These are phyloP conservation scores for Entelurus aequoreus DNA, from an alignment of 2,113 vertebrate species.

Conservation along the genomic window DNA sequence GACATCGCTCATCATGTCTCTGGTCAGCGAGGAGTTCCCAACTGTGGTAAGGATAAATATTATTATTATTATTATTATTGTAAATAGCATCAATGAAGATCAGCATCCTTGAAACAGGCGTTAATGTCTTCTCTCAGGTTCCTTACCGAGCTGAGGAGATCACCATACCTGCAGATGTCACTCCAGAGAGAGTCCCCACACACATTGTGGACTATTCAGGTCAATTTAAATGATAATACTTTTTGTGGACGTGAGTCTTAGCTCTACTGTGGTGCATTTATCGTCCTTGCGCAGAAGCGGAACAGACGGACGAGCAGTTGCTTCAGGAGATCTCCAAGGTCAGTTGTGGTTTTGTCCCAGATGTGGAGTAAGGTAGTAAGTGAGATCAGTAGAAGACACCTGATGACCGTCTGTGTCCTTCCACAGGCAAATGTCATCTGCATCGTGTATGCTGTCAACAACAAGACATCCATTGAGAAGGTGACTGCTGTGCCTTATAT, in stretches of 20 bases:
- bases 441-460: slow-evolving; percentile 97
- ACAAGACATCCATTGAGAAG: slow-evolving; percentile 97
- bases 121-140: slow-evolving; percentile 71
- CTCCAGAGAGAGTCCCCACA: slow-evolving; percentile 93
- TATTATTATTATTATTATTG: no score
- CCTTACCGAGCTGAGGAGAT: slow-evolving; percentile 95
- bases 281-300: slow-evolving; percentile 76
- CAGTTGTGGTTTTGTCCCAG: slow-evolving; percentile 13
- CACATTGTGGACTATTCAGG: slow-evolving; percentile 98
- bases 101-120: not conserved
- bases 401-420: slow-evolving; percentile 33
- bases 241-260: no score
- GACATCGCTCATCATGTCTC: slow-evolving; percentile 96
- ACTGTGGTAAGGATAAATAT: slow-evolving; percentile 78
- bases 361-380: not conserved
- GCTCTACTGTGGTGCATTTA: not conserved
- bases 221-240: slow-evolving; percentile 39
- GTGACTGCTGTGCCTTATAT: slow-evolving; percentile 57
- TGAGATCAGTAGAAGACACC: slow-evolving; percentile 4
- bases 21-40: slow-evolving; percentile 98
- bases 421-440: slow-evolving; percentile 95
- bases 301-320: slow-evolving; percentile 95
- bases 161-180: slow-evolving; percentile 96
- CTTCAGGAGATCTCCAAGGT: slow-evolving; percentile 96
- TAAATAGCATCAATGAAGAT: not conserved